Percentiles rank a stretch among this genome's conserved stretches.
phyloP scores from a whole-genome alignment of 2,797 vertebrate species.

The Gymnopithys bicolor region DNA sequence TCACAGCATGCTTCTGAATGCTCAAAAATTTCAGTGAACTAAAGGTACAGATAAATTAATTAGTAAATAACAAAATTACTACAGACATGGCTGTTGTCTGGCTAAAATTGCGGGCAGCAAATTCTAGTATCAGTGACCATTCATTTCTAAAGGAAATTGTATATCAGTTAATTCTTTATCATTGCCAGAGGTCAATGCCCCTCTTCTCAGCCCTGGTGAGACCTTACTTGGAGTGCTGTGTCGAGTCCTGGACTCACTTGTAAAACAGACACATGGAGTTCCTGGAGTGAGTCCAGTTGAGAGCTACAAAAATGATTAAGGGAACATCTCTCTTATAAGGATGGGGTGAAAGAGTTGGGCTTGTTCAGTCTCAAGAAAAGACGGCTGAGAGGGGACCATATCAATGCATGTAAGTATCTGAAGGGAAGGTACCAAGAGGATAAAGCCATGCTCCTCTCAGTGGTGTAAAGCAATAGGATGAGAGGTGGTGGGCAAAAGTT shows the following conservation, averaged over 20 bases:
- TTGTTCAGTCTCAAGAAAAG: neutral
- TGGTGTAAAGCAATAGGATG: neutral
- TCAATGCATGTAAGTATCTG: no score
- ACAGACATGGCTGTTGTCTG: neutral
- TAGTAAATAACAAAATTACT: neutral
- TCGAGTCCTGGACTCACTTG: neutral
- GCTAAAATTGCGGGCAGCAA: neutral
- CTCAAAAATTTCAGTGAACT: neutral
- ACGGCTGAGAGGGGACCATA: neutral
- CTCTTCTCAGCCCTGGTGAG: neutral
- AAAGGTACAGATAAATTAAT: neutral
- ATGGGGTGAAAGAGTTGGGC: neutral
- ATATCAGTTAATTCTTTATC: neutral
- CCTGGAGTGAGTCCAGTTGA: rapidly evolving
- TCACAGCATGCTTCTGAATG: neutral
- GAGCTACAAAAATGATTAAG: neutral
- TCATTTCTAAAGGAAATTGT: neutral
- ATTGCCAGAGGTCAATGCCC: neutral
- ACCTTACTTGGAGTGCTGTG: neutral
- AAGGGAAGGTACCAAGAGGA: neutral
- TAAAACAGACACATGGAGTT: neutral
- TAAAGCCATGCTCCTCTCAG: neutral
- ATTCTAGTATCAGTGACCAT: neutral
- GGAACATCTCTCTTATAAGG: neutral
- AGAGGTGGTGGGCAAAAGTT: neutral